Base-by-base conservation (phyloP, 2,888 invertebrate genomes). In the Nemoura dubitans region DNA sequence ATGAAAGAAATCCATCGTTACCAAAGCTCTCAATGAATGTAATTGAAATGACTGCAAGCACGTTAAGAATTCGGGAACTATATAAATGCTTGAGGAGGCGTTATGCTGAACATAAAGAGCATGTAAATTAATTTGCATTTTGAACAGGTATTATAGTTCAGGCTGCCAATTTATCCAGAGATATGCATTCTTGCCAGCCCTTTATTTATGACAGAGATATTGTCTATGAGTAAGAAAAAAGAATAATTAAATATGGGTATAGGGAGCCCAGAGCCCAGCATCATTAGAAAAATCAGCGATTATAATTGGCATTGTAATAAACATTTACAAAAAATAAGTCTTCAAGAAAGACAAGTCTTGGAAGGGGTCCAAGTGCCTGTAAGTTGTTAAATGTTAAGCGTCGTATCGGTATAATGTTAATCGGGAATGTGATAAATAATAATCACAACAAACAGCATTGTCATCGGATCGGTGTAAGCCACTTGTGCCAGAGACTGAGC, bases 261-360 rank as follows among this genome's bases (percentile, higher is more conserved):
- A 59, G 59, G 59, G 59, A 59, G 14, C 6, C 59, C 21, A 59
- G 14, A 59, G 59, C 59, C 3, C 6, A 36, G 10, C 36, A 59
- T 59, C 59, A 59, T 59, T 59, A 59, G 59, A 59, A 59, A 59
- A 21, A 59, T 59, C 59, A 59, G 59, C 2, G 59, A 7, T 59
- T 59, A 36, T 36, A 59, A 59, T 59, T 59, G 59, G 59, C 59
- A 59, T 59, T 59, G 59, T 59, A 59, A 59, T 59, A 59, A 59
- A 59, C 14, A 59, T 59, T 59, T 10, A 16, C 6, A 7, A 59
- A 59, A 59, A 59, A n/a, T n/a, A 21, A 10, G 16, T 21, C 59
- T 36, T 36, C 21, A 14, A 7, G 16, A 59, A 2, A 59, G 59
- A 59, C 59, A 59, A 21, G 59, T 59, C 1, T 59, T 59, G 59